Conservation (phyloP, 2,797 vertebrate genomes). For the Alcedo quadribrachys region DNA sequence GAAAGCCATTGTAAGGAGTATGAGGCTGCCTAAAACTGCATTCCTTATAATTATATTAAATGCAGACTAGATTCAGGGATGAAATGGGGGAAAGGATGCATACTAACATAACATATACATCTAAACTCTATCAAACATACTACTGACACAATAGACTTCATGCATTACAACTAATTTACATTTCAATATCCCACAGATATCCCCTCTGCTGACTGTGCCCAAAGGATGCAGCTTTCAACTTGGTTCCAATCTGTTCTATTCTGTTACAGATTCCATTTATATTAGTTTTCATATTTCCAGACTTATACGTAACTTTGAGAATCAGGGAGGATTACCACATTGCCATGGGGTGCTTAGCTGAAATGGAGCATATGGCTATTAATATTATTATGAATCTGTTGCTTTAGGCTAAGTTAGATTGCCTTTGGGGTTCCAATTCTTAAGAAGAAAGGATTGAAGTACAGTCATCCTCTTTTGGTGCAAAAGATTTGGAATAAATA, state of each 20-base stretch:
- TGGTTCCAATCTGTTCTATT: background rate
- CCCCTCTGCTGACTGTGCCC: constrained; percentile 29
- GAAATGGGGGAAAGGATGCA: background rate
- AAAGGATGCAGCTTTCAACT: constrained; percentile 35
- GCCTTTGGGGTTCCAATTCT: constrained; percentile 36
- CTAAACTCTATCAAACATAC: background rate
- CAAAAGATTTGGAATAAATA: constrained; percentile 10
- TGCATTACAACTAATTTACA: background rate
- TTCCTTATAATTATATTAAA: background rate
- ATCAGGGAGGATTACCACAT: constrained; percentile 10
- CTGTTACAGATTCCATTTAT: constrained; percentile 4
- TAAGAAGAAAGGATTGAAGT: constrained; percentile 43
- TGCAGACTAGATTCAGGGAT: background rate
- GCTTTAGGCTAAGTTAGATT: constrained; percentile 35
- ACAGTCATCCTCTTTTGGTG: background rate
- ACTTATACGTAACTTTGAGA: background rate
- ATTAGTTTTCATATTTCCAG: background rate
- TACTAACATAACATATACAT: background rate
- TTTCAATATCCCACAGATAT: constrained; percentile 31
- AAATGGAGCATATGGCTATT: constrained; percentile 58
- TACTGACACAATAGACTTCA: background rate
- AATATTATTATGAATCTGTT: constrained; percentile 46
- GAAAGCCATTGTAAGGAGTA: background rate
- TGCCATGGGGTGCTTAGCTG: background rate
- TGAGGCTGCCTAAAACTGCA: background rate